Conservation (phyloP, 2,888 invertebrate genomes). For the Melieria omissa region DNA sequence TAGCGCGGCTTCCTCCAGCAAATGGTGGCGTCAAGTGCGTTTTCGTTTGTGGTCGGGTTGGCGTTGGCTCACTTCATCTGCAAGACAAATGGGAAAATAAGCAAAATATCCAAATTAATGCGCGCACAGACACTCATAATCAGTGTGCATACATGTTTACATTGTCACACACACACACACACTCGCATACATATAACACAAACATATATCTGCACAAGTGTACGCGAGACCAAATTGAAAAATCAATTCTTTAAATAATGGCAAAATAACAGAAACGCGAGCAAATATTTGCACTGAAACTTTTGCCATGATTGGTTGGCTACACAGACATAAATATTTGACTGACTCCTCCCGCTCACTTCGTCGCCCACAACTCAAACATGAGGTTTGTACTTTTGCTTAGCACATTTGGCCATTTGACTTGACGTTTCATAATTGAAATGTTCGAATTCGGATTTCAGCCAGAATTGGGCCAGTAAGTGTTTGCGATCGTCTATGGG, state of each 20-base stretch:
- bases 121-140: constrained; percentile 1
- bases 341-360: too few relatives aligned
- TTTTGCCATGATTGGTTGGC: neutral
- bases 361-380: too few relatives aligned
- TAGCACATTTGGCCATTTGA: too few relatives aligned
- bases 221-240: neutral
- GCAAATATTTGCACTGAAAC: neutral
- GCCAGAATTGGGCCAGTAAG: too few relatives aligned
- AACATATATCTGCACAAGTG: neutral
- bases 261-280: too few relatives aligned
- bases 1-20: neutral
- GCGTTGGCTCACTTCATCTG: constrained; percentile 11
- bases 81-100: neutral
- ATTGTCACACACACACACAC: constrained; percentile 4
- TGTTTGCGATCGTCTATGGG: too few relatives aligned
- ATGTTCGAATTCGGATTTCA: too few relatives aligned
- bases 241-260: too few relatives aligned
- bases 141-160: neutral
- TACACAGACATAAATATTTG: too few relatives aligned
- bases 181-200: neutral
- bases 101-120: neutral
- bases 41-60: constrained; percentile 5
- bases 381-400: too few relatives aligned
- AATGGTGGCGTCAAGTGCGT: neutral
- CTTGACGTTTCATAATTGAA: too few relatives aligned